Base-by-base conservation (phyloP, 2,113 vertebrate species). In the Crotophaga sulcirostris region DNA sequence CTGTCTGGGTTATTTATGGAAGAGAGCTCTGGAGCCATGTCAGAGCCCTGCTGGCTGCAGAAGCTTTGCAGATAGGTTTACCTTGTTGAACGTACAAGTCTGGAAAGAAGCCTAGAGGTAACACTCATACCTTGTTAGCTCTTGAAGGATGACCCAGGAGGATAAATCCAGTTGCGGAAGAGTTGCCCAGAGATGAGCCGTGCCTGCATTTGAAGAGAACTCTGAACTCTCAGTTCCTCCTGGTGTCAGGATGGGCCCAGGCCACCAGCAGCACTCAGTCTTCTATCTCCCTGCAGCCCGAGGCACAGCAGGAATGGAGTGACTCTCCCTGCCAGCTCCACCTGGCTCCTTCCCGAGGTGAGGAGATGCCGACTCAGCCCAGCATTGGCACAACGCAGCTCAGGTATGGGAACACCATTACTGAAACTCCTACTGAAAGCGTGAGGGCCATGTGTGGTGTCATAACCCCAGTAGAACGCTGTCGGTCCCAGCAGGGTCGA, bases 401-500 rank as follows among this genome's bases (percentile, higher is more conserved):
- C 6, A 0, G 55, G 76, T 28, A 72, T 0, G 0, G 31, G 62
- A 44, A 88, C 63, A 66, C 28, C 68, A 8, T 7, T 3, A 3
- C 82, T 51, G 75, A 92, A 89, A 69, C 29, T 55, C 49, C 55
- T 34, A 55, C 81, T 82, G 51, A 54, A 73, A 91, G 59, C 18
- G 3, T 75, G 63, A 54, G 25, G n/a, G 31, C 45, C 59, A 58
- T 0, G 0, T 29, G 33, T 55, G 49, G 17, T 4, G 4, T 28
- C 1, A 0, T 1, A 44, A 38, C 49, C 47, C 38, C 18, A 0
- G 80, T 51, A 87, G 56, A 87, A 90, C 4, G 2, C 26, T 1
- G 1, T 34, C 0, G 1, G 45, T 34, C 34, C 49, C 75, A 66
- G 45, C 2, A 0, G 64, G 58, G 64, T 0, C 0, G 1, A n/a